Conservation (phyloP, 2,888 invertebrate species). For the Adelognathus sp. region DNA sequence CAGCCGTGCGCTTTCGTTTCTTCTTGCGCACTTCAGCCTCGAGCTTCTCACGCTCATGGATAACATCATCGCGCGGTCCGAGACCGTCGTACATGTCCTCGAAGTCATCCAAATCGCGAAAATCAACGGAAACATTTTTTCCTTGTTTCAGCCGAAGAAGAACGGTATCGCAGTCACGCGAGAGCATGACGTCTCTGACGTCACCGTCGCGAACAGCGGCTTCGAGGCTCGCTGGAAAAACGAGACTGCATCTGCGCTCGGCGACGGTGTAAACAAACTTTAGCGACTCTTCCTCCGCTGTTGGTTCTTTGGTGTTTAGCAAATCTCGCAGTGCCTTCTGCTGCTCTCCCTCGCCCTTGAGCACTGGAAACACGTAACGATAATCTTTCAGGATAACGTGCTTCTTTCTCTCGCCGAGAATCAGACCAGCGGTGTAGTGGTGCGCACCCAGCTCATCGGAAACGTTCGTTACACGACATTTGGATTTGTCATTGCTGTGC, state of each 20-base stretch:
- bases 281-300: slow-evolving; percentile 82
- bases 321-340: slow-evolving; percentile 85
- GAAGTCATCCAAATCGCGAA: slow-evolving; percentile 84
- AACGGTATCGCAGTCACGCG: slow-evolving; percentile 89
- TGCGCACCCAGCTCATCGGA: slow-evolving; percentile 85
- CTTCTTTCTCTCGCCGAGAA: slow-evolving; percentile 86
- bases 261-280: slow-evolving; percentile 89
- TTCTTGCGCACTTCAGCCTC: slow-evolving; percentile 83
- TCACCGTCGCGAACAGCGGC: slow-evolving; percentile 90
- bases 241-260: slow-evolving; percentile 88
- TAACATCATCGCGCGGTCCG: slow-evolving; percentile 86
- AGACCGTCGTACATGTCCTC: slow-evolving; percentile 87
- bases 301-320: slow-evolving; percentile 83
- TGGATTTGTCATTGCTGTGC: slow-evolving; percentile 80
- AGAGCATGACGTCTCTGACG: slow-evolving; percentile 89
- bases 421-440: slow-evolving; percentile 83
- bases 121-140: slow-evolving; percentile 88
- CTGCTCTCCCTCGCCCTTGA: slow-evolving; percentile 87
- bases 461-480: slow-evolving; percentile 86
- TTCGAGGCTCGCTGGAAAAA: slow-evolving; percentile 88
- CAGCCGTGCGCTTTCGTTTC: slow-evolving; percentile 85
- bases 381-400: slow-evolving; percentile 87
- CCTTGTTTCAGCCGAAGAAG: slow-evolving; percentile 88
- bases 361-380: slow-evolving; percentile 88
- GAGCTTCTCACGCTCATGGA: slow-evolving; percentile 84